Evolutionary conservation across 1,140 invertebrate species (phyloP), one percentile per base, ranked within the genome.

Genomic region (Euglossa dilemma): DNA sequence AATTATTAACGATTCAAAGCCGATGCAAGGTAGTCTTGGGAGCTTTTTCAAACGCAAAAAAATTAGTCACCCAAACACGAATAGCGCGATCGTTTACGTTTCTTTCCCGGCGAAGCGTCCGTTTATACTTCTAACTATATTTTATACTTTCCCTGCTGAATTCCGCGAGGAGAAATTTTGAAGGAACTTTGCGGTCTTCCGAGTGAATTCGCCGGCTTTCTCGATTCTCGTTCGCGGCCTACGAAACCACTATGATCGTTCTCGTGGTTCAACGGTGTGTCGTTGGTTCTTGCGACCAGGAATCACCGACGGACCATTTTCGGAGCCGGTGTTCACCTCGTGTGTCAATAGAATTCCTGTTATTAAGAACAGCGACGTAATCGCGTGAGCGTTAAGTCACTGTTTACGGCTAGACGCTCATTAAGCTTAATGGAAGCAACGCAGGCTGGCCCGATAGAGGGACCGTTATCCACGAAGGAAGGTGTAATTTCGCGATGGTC

Each of bases 141-240:
- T 56, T 81, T 75, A 81, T 81, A 67, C 80, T 81, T 81, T 81
- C 80, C 59, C 80, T n/a, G 52, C 5, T n/a, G 72, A 1, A 66
- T 75, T 75, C 59, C 52, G 57, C 12, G 8, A 66, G 52, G 79
- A 67, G 79, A 81, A 81, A 81, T 81, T 81, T 81, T 45, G 72
- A 69, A 76, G n/a, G 52, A 81, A 67, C n/a, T 45, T 14, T 43
- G n/a, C n/a, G 8, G 43, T 66, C 47, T 25, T 4, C 56, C 14
- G 20, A 47, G 7, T 75, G 50, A 74, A 66, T 73, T 63, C 36
- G 43, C 57, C 74, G 56, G 66, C 61, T 81, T 75, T 81, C 80
- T 50, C 25, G 23, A 50, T 50, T 9, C 28, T 36, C 25, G 12
- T 36, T 14, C 71, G 1, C 6, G 5, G 18, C 20, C n/a, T 43